Evolutionary conservation across 2,113 vertebrate genomes (phyloP).

Genomic region (Seriola rivoliana): DNA sequence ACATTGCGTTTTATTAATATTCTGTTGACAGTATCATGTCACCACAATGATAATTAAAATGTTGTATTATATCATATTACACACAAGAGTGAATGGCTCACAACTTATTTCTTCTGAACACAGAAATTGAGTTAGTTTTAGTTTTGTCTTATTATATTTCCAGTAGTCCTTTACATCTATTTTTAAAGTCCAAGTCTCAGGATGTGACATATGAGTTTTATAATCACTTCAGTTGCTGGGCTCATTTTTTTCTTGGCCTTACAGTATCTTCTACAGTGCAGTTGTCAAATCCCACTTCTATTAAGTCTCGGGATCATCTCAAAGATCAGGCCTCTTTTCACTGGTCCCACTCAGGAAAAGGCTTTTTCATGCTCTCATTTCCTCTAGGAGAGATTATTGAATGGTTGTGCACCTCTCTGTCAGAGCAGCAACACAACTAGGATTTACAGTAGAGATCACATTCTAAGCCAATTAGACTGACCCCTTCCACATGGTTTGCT

Average conservation of each 20-base stretch:
- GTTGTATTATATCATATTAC: neutral
- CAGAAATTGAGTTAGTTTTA: too few relatives aligned
- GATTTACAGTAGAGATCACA: constrained; percentile 6
- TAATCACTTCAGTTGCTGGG: constrained; percentile 32
- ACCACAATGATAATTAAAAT: neutral
- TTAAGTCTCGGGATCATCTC: constrained; percentile 27
- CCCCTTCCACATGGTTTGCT: neutral
- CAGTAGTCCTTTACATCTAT: neutral
- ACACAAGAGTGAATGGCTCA: neutral
- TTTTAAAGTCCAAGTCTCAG: neutral
- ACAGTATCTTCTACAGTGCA: neutral
- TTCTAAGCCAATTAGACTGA: neutral
- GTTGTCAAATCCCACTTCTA: constrained; percentile 27
- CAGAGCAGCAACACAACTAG: neutral
- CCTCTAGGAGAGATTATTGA: neutral
- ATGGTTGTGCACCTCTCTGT: constrained; percentile 7
- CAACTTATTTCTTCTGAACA: neutral
- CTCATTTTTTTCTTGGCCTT: constrained; percentile 2
- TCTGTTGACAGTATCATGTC: too few relatives aligned
- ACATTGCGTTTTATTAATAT: too few relatives aligned
- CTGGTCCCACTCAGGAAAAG: constrained; percentile 24
- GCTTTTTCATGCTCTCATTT: constrained; percentile 17
- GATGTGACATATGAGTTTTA: constrained; percentile 3
- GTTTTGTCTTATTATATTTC: neutral
- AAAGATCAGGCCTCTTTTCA: constrained; percentile 25